Evolutionary conservation across 1,140 invertebrate species (phyloP), one percentile per base, ranked within the genome.

Genomic region (Rhynchophorus ferrugineus): DNA sequence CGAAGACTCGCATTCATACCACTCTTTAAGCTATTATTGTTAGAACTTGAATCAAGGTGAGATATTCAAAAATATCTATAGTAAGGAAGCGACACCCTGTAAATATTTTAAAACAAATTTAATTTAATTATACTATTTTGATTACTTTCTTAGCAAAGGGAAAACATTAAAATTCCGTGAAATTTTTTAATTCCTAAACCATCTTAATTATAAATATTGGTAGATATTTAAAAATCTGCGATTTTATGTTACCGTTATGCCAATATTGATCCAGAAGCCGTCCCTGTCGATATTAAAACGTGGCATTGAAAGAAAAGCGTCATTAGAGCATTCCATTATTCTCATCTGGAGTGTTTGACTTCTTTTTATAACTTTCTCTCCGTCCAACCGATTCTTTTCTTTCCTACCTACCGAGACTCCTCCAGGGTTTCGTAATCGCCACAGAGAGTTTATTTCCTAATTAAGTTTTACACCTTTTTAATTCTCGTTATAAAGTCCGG

Each of bases 241-340:
- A n/a, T n/a, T n/a, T n/a, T 6, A 6, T 29, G 24, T 29, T 29
- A 29, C 24, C 24, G 24, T 29, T 29, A 6, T 29, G 5, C 14
- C 35, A 6, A 58, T 11, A 18, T 36, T 16, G n/a, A n/a, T n/a
- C 13, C 16, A 36, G 34, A 52, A 39, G 8, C 49, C 49, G n/a
- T 6, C 17, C 36, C 49, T 52, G 49, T 24, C 29, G 13, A 38
- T 61, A 62, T 62, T 62, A 62, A 62, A 65, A 62, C 57, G 51
- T 54, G 48, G 52, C 50, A 50, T 44, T 45, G 42, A 44, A 29
- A 39, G 49, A 52, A 60, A 66, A 60, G 62, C 61, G 59, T 61
- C 64, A 61, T 66, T 64, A 66, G 63, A 56, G 51, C 61, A 58
- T 66, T 63, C 64, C 64, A 66, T 66, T 66, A 66, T 63, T 63